Conservation (phyloP, 2,113 vertebrate genomes). For the Mesembrinibis cayennensis region DNA sequence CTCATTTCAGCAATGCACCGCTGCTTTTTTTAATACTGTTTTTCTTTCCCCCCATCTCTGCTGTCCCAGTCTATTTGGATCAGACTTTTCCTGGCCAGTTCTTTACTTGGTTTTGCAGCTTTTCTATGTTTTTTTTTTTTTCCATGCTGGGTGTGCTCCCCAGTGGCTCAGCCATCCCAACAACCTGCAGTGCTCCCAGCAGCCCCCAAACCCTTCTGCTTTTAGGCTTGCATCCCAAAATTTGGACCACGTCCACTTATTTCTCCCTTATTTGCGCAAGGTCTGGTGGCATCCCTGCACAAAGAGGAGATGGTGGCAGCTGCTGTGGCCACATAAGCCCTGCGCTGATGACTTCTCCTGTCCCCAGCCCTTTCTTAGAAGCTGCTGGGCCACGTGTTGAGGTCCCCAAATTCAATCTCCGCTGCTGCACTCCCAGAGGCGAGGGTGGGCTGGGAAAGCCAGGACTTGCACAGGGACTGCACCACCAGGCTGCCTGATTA, state of each 20-base stretch:
- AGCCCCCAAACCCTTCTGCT: not conserved
- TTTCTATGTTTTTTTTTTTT: not conserved
- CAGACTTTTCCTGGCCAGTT: not conserved
- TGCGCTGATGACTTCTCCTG: fast-evolving
- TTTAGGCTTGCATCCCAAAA: not conserved
- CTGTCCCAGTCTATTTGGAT: conserved; percentile 19
- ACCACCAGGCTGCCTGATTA: not conserved
- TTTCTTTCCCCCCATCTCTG: not conserved
- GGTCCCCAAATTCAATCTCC: not conserved
- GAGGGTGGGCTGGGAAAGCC: not conserved
- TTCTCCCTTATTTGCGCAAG: not conserved
- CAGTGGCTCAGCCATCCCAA: not conserved
- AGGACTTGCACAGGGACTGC: not conserved
- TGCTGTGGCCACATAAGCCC: not conserved
- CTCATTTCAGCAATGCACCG: conserved; percentile 53
- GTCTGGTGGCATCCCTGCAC: not conserved
- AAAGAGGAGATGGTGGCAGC: not conserved
- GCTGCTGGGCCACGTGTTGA: fast-evolving
- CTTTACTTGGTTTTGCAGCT: not conserved
- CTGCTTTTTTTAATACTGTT: conserved; percentile 32
- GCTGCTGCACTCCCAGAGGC: not conserved
- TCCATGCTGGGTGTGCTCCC: not conserved
- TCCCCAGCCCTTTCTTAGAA: not conserved
- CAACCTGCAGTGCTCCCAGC: not conserved
- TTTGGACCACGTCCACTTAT: fast-evolving